Evolutionary conservation across 2,888 invertebrate genomes (phyloP), one percentile per base, ranked within the genome.

Genomic region (Agonopterix arenella): DNA sequence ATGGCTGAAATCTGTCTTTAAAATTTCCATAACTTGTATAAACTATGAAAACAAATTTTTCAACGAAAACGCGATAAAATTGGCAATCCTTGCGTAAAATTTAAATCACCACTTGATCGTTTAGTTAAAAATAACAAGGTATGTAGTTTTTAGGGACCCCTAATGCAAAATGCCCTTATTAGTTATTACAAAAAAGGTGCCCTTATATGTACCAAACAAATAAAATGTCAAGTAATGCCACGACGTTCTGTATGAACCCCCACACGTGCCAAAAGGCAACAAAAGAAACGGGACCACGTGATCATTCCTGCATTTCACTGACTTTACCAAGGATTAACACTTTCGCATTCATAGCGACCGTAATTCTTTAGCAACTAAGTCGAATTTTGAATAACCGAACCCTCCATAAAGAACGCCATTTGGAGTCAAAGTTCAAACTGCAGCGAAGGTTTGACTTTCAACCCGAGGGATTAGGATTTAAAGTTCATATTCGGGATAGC

Each of bases 351-450:
- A 40, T 5, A n/a, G 2, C 40, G 28, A 64, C 69, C 59, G 58
- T 52, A 57, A 56, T 49, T 3, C 11, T 50, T 47, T 50, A 48
- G 43, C 28, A 46, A 46, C 49, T 64, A 60, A 54, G 70, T 59
- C 44, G 44, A 47, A 50, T 67, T 70, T 74, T 45, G 51, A 51
- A 52, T 55, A 44, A 47, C 55, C 44, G 52, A 57, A 54, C 49
- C 54, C 48, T 52, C 56, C 45, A 59, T 52, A 68, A 75, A 78
- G 72, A 67, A 61, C 40, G 68, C 64, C 68, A 62, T 69, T 66
- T 61, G 55, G 61, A 73, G 80, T 78, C 79, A 79, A 75, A 82
- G 81, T 82, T 79, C 78, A 81, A 74, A 66, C 68, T 71, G 64
- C 69, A 69, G 66, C 69, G 66, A 66, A 67, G 63, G 66, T 61